Evolutionary conservation across 2,797 vertebrate genomes (phyloP).

Genomic region (Falco columbarius): DNA sequence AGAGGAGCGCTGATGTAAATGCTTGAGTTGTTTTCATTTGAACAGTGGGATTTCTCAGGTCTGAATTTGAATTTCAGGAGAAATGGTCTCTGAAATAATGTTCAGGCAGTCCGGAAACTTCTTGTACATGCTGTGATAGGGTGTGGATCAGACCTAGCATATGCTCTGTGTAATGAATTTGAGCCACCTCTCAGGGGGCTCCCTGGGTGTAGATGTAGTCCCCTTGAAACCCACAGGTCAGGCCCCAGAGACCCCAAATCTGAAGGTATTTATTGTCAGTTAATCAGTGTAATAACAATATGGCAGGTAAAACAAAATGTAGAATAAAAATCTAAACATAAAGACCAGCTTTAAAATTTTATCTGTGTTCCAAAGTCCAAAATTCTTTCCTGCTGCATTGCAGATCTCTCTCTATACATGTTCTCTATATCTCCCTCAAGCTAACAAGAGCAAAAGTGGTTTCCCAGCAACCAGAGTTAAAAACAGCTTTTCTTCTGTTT

Average conservation of each 20-base stretch:
- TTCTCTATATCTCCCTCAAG: constrained; percentile 68
- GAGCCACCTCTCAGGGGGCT: background rate
- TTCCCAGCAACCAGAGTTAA: constrained; percentile 75
- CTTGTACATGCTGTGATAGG: background rate
- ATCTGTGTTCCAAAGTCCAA: constrained; percentile 35
- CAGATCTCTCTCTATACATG: constrained; percentile 61
- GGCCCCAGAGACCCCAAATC: background rate
- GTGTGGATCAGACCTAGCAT: background rate
- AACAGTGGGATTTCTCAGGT: background rate
- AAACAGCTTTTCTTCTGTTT: constrained; percentile 75
- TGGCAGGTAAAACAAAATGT: background rate
- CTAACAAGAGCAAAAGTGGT: constrained; percentile 72
- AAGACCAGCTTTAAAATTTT: constrained; percentile 26
- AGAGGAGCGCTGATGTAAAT: background rate
- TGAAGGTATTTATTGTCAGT: background rate
- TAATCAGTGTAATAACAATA: background rate
- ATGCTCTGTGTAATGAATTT: background rate
- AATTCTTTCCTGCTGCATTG: constrained; percentile 68
- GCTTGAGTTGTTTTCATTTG: background rate
- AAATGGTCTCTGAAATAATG: background rate
- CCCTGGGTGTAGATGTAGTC: background rate
- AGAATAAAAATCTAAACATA: background rate
- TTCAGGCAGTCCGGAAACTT: background rate
- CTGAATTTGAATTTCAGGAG: background rate
- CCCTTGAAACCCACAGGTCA: background rate